Evolutionary conservation across 53 echinoderm and acorn worm species (phyloP), one percentile per base, ranked within the genome.

Genomic region (Pentamera pediparva): DNA sequence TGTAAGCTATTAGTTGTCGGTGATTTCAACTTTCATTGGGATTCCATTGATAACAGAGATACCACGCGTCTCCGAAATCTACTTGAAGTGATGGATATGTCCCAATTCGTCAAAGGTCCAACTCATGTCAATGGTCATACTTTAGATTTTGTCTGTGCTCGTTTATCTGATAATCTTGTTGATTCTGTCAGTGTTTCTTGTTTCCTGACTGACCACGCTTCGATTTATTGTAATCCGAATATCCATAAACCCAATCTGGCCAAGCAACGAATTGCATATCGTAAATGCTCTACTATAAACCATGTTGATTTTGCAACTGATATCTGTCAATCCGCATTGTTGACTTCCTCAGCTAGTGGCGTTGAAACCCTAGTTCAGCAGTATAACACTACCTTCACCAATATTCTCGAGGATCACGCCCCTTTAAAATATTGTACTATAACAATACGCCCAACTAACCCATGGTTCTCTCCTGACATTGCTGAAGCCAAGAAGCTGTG

Each of bases 1-100:
- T 62, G 78, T 31, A 62, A 62, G 49, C 45, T 77, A 33, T 41
- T 77, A 35, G 39, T 77, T 33, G 64, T 64, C 22, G 43, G 65
- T 30, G 78, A 77, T 45, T 77, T 62, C 59, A 77, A 77, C 45
- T 58, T 62, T 65, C 74, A 74, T 21, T 74, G 74, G 74, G 74
- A 74, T 55, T 51, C 74, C 11, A n/a, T n/a, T n/a, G 70, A 3
- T 70, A 53, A 73, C 74, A 3, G 45, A 12, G 41, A 39, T 43
- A 25, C 48, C 25, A 8, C 4, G 4, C 70, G 43, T 48, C 70
- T 70, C 70, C 40, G 47, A 22, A 48, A 70, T 70, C 24, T 74
- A 34, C 20, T 51, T 55, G 52, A 74, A 74, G 55, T 56, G 55
- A 2, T 74, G 32, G 9, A 53, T 55, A 74, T 74, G 32, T 74